These are phyloP conservation scores for Psammodynastes pulverulentus DNA, from an alignment of 2,113 vertebrate genomes.

Conservation along the genomic window DNA sequence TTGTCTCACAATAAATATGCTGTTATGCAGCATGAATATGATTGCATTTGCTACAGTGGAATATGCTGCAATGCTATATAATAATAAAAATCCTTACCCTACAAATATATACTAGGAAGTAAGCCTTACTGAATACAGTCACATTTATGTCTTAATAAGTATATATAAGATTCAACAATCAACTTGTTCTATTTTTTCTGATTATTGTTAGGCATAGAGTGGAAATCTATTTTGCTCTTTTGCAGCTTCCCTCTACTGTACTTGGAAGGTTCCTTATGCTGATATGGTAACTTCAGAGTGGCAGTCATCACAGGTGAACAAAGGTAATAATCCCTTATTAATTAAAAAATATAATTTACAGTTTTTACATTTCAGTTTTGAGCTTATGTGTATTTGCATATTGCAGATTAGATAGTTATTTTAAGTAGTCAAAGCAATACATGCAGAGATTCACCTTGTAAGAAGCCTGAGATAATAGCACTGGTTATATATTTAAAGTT, in stretches of 20 bases:
- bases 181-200: slow-evolving; percentile 41
- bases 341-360: fast-evolving
- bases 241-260: slow-evolving; percentile 38
- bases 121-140: background rate
- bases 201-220: slow-evolving; percentile 22
- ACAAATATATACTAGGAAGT: background rate
- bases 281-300: slow-evolving; percentile 49
- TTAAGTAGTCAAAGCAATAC: background rate
- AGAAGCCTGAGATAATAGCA: background rate
- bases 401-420: background rate
- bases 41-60: background rate
- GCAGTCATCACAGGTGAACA: slow-evolving; percentile 40
- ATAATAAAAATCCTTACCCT: background rate
- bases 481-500: background rate
- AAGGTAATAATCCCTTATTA: slow-evolving; percentile 62
- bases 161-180: background rate
- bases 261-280: background rate
- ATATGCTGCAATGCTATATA: background rate
- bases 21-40: background rate
- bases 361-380: background rate
- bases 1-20: background rate
- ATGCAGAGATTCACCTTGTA: background rate
- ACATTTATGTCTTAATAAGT: background rate
- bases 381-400: background rate
- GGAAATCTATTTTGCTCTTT: slow-evolving; percentile 42